phyloP scores from a whole-genome alignment of 1,140 invertebrate genomes.

The Psilanteris sp. region DNA sequence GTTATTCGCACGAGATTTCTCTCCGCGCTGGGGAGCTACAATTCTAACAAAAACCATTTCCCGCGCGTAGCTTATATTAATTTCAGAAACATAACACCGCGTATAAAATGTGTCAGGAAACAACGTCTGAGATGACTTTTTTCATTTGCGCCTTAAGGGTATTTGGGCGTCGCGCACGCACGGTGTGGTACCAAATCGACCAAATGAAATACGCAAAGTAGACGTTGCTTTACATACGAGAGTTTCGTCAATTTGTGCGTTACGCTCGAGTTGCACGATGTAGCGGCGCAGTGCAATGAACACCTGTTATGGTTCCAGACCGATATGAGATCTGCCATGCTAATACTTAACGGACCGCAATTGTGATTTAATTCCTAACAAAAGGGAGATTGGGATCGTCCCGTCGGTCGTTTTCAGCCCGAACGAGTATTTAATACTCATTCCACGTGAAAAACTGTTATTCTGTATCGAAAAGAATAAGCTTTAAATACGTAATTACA shows the following conservation, averaged over 20 bases:
- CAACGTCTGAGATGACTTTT: slow-evolving; percentile 35
- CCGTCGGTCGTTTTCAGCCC: slow-evolving; percentile 62
- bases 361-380: slow-evolving; percentile 75
- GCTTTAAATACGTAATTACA: slow-evolving; percentile 47
- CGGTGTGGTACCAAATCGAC: slow-evolving; percentile 22
- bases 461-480: slow-evolving; percentile 50
- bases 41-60: slow-evolving; percentile 39
- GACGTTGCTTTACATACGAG: slow-evolving; percentile 54
- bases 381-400: slow-evolving; percentile 70
- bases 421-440: slow-evolving; percentile 71
- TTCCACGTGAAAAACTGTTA: slow-evolving; percentile 66
- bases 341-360: slow-evolving; percentile 69
- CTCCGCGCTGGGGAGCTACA: slow-evolving; percentile 32
- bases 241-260: slow-evolving; percentile 60
- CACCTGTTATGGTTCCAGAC: slow-evolving; percentile 75
- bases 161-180: slow-evolving; percentile 16
- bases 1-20: slow-evolving; percentile 43
- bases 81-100: slow-evolving; percentile 40
- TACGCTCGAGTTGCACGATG: slow-evolving; percentile 64
- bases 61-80: slow-evolving; percentile 44
- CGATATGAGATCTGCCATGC: slow-evolving; percentile 70
- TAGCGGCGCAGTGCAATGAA: slow-evolving; percentile 65
- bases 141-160: slow-evolving; percentile 26
- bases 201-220: slow-evolving; percentile 38
- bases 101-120: slow-evolving; percentile 40